A percentile compares a stretch with the other conserved stretches of the same genome.
phyloP scores from a whole-genome alignment of 1,140 invertebrate species.

The Trissolcus basalis region DNA sequence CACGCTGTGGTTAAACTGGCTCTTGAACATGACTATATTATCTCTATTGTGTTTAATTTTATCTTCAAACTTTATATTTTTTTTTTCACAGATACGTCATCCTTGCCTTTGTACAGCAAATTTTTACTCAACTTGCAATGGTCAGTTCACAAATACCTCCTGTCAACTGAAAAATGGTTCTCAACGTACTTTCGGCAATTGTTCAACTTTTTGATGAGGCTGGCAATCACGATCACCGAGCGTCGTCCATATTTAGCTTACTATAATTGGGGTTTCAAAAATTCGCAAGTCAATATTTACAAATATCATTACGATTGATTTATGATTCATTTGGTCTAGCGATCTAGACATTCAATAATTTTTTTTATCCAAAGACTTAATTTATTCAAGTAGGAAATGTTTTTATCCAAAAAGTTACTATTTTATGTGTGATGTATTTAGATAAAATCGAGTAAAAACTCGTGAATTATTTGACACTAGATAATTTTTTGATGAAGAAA shows the following conservation, averaged over 20 bases:
- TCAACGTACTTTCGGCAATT: conserved; percentile 67
- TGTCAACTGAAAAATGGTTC: conserved; percentile 67
- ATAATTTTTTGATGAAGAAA: too few species aligned
- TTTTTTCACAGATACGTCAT: conserved; percentile 65
- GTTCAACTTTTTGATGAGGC: conserved; percentile 73
- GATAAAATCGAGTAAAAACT: too few species aligned
- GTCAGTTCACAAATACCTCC: conserved; percentile 70
- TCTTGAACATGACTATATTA: too few species aligned
- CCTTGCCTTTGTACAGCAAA: conserved; percentile 65
- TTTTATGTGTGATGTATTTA: too few species aligned
- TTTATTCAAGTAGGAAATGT: too few species aligned
- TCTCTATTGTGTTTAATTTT: not conserved
- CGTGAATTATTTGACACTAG: too few species aligned
- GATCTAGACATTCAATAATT: not conserved
- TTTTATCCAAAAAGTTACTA: too few species aligned
- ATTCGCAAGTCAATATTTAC: conserved; percentile 67
- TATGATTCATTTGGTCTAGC: not conserved
- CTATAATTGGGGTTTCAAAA: conserved; percentile 61
- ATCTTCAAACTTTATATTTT: conserved; percentile 17
- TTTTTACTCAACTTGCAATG: conserved; percentile 73
- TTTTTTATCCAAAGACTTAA: not conserved
- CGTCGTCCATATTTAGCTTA: conserved; percentile 71
- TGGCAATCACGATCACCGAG: conserved; percentile 69
- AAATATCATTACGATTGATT: conserved; percentile 63
- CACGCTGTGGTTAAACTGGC: conserved; percentile 1